These are phyloP conservation scores for Danaus chrysippus DNA, from an alignment of 2,888 invertebrate genomes.

Conservation along the genomic window DNA sequence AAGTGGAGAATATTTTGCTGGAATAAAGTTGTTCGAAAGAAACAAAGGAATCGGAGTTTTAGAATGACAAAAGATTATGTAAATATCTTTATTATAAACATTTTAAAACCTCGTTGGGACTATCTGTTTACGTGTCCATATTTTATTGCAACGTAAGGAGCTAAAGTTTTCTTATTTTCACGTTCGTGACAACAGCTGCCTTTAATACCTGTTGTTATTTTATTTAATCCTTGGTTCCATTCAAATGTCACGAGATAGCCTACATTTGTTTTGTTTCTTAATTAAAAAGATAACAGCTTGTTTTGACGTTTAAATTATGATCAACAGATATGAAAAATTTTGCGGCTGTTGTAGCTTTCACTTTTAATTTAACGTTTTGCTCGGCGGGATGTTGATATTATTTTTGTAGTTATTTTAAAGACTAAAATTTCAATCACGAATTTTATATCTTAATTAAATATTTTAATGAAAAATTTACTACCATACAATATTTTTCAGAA, in stretches of 20 bases:
- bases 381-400: no score
- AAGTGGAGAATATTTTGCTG: no score
- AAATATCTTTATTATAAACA: neutral
- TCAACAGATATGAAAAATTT: slow-evolving; percentile 9
- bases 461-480: no score
- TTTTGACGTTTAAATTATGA: slow-evolving; percentile 8
- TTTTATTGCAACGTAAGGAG: slow-evolving; percentile 54
- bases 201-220: slow-evolving; percentile 47
- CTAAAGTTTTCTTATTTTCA: slow-evolving; percentile 47
- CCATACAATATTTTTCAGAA: no score
- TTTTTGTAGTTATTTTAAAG: no score
- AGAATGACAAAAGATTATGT: no score
- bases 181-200: slow-evolving; percentile 47
- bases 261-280: slow-evolving; percentile 18
- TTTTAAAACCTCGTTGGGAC: slow-evolving; percentile 9
- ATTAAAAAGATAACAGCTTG: slow-evolving; percentile 21
- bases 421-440: no score
- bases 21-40: no score
- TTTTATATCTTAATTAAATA: no score
- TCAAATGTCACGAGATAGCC: slow-evolving; percentile 22
- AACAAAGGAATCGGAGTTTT: no score
- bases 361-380: neutral
- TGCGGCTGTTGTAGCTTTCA: slow-evolving; percentile 2
- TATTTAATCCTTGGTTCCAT: slow-evolving; percentile 36
- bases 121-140: slow-evolving; percentile 38